Conservation (phyloP, 2,888 invertebrate species). For the Osmoderma eremita region DNA sequence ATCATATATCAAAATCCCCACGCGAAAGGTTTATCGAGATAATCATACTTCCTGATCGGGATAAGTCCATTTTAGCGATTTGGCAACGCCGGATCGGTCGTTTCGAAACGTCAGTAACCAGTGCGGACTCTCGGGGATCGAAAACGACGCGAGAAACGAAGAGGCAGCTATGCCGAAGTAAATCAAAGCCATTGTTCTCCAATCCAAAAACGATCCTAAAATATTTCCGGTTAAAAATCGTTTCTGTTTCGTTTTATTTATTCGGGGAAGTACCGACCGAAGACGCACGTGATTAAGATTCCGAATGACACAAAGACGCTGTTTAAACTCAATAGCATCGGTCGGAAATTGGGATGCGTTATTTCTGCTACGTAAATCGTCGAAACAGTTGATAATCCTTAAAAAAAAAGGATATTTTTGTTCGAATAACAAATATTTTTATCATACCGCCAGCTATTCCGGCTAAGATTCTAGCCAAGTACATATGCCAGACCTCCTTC, state of each 20-base stretch:
- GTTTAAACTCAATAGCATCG: constrained; percentile 68
- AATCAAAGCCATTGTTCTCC: constrained; percentile 65
- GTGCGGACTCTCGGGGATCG: constrained; percentile 69
- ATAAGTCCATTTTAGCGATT: constrained; percentile 65
- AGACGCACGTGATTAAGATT: constrained; percentile 66
- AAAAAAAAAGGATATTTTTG: constrained; percentile 39
- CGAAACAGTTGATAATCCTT: constrained; percentile 67
- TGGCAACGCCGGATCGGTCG: constrained; percentile 56
- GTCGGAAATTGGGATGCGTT: constrained; percentile 66
- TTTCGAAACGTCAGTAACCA: constrained; percentile 67
- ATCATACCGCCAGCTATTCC: constrained; percentile 65
- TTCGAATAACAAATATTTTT: constrained; percentile 5
- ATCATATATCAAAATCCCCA: too few relatives aligned
- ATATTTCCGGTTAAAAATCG: constrained; percentile 28
- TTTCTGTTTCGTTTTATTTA: constrained; percentile 11
- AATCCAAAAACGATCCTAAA: constrained; percentile 63
- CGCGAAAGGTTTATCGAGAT: too few relatives aligned
- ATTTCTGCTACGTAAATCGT: constrained; percentile 70
- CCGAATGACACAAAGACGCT: constrained; percentile 70
- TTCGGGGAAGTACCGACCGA: too few relatives aligned
- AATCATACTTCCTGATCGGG: constrained; percentile 58
- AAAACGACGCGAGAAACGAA: constrained; percentile 59
- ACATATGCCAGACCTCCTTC: constrained; percentile 63
- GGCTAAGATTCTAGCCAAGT: constrained; percentile 65
- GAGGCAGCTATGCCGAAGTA: constrained; percentile 60